Percentiles rank a stretch among this genome's conserved stretches.
Conservation (phyloP, 2,888 invertebrate genomes). For the Noctuana brunneofusca region DNA sequence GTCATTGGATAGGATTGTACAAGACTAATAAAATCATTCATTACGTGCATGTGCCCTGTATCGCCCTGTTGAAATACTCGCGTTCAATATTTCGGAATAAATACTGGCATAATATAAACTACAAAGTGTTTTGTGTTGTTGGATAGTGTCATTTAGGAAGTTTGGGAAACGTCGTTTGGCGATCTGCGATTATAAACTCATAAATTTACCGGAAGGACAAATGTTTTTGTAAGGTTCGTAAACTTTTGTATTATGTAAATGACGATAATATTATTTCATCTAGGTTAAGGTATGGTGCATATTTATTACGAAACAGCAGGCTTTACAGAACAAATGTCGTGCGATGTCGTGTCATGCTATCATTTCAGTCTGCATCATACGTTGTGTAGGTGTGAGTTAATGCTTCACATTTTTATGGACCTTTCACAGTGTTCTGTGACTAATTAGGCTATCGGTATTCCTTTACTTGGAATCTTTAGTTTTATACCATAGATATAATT, state of each 20-base stretch:
- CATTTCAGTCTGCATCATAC: conserved; percentile 51
- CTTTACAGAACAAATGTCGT: conserved; percentile 41
- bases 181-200: conserved; percentile 62
- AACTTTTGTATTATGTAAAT: conserved; percentile 41
- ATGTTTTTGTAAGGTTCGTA: conserved; percentile 78
- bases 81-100: neutral
- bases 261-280: neutral
- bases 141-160: conserved; percentile 47
- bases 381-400: conserved; percentile 50
- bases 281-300: neutral
- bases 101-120: conserved; percentile 42
- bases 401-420: conserved; percentile 33
- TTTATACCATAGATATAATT: neutral
- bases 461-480: neutral
- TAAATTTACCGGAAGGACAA: conserved; percentile 71
- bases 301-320: conserved; percentile 47
- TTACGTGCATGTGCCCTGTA: conserved; percentile 62
- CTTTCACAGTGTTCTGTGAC: conserved; percentile 32
- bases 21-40: conserved; percentile 67
- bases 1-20: conserved; percentile 67
- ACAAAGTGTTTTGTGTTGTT: conserved; percentile 42
- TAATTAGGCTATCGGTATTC: conserved; percentile 21
- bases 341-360: conserved; percentile 47
- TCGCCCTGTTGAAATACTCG: conserved; percentile 37
- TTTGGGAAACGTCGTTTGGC: conserved; percentile 50